Evolutionary conservation across 2,888 invertebrate species (phyloP).

Genomic region (Dasypolia templi): DNA sequence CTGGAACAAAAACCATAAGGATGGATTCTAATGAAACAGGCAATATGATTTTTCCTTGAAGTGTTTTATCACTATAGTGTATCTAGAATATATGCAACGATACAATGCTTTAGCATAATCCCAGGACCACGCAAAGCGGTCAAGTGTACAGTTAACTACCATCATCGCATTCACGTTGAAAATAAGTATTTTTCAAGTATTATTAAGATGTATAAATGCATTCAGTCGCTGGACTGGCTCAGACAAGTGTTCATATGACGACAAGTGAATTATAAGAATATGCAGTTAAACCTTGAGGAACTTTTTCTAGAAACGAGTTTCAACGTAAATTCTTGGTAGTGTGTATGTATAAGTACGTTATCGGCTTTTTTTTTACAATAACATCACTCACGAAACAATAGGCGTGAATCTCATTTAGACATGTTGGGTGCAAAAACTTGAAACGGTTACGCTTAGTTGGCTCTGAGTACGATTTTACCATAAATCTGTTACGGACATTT

Average conservation of each 20-base stretch:
- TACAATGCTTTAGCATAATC: constrained; percentile 34
- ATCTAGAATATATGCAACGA: constrained; percentile 45
- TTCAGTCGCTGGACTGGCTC: constrained; percentile 28
- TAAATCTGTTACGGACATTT: constrained; percentile 38
- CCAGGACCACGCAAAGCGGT: constrained; percentile 32
- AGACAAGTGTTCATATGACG: constrained; percentile 36
- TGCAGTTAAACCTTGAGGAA: constrained; percentile 63
- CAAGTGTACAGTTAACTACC: constrained; percentile 27
- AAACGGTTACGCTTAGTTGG: constrained; percentile 28
- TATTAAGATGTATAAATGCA: constrained; percentile 54
- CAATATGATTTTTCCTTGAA: constrained; percentile 43
- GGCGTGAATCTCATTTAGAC: constrained; percentile 63
- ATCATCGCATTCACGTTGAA: constrained; percentile 15
- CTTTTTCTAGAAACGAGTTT: constrained; percentile 70
- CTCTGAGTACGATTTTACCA: constrained; percentile 17
- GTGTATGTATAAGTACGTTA: constrained; percentile 58
- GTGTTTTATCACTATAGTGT: constrained; percentile 37
- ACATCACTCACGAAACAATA: constrained; percentile 70
- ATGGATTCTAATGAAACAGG: constrained; percentile 20
- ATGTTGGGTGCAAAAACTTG: constrained; percentile 49
- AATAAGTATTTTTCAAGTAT: constrained; percentile 46
- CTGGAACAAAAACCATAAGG: neutral
- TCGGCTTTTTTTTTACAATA: constrained; percentile 71
- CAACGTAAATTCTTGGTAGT: constrained; percentile 56
- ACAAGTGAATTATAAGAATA: constrained; percentile 54